Conservation (phyloP, 2,888 invertebrate genomes). For the Eupithecia subfuscata region DNA sequence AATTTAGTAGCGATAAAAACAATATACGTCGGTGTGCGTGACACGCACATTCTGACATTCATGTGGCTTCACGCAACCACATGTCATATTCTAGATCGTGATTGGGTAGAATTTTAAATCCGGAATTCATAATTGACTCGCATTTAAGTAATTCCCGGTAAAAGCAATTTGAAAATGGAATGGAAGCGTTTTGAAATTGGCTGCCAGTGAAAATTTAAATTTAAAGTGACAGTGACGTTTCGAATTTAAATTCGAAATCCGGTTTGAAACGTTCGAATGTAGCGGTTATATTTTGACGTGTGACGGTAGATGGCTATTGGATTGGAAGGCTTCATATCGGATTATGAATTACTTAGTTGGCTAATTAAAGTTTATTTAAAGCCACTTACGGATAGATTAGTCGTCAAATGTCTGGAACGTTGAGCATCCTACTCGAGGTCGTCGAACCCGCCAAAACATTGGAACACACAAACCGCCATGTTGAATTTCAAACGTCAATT, state of each 20-base stretch:
- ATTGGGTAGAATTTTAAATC: conserved; percentile 2
- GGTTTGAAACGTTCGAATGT: conserved; percentile 3
- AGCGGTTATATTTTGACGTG: background rate
- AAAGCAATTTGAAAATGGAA: background rate
- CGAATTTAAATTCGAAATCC: conserved; percentile 7
- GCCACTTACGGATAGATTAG: conserved; percentile 78
- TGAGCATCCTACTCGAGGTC: conserved; percentile 78
- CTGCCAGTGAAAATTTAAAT: background rate
- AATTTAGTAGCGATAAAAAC: conserved; percentile 82
- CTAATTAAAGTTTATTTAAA: conserved; percentile 10
- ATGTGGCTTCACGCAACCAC: conserved; percentile 68
- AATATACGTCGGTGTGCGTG: conserved; percentile 66
- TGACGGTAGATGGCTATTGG: background rate
- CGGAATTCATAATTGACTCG: background rate
- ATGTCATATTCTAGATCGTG: conserved; percentile 12
- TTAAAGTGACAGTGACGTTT: too few relatives aligned
- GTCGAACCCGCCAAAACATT: conserved; percentile 70
- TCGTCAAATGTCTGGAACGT: conserved; percentile 80
- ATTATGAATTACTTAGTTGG: background rate
- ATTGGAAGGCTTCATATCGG: background rate
- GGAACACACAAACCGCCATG: conserved; percentile 79
- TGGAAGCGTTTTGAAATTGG: background rate
- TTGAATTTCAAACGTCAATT: conserved; percentile 65
- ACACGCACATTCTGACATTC: conserved; percentile 65
- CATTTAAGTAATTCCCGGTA: background rate